phyloP scores from a whole-genome alignment of 2,113 vertebrate genomes.

The Lasiurus cinereus region DNA sequence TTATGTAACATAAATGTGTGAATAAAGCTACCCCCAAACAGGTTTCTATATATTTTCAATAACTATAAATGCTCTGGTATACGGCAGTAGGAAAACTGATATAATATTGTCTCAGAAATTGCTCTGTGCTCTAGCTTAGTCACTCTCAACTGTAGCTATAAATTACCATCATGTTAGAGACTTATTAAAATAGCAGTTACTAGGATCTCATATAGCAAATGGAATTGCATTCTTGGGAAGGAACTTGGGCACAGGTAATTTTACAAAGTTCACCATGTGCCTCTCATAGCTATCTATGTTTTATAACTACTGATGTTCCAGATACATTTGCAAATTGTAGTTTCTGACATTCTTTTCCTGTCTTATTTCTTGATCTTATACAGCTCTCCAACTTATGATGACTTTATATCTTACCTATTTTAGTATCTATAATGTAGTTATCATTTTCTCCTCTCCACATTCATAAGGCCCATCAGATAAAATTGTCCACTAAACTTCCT shows the following conservation, averaged over 20 bases:
- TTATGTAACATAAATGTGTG: not conserved
- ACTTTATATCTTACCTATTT: too few species aligned
- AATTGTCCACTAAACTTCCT: too few species aligned
- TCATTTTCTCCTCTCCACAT: too few species aligned
- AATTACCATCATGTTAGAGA: not conserved
- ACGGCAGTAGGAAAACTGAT: not conserved
- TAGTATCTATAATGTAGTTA: too few species aligned
- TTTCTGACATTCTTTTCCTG: not conserved
- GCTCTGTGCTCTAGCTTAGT: not conserved
- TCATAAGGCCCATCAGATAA: too few species aligned
- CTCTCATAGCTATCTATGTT: not conserved
- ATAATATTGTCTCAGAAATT: not conserved
- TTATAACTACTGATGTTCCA: not conserved
- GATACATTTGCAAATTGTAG: not conserved
- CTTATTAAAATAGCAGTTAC: not conserved
- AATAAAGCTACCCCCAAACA: not conserved
- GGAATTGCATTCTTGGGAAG: not conserved
- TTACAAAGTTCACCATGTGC: not conserved
- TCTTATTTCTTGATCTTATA: too few species aligned
- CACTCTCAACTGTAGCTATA: not conserved
- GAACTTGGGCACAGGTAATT: not conserved
- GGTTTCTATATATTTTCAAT: not conserved
- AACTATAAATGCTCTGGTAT: not conserved
- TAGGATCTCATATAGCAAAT: not conserved
- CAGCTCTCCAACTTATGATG: too few species aligned